Conservation (phyloP, 2,888 invertebrate species). For the Ochropleura leucogaster region DNA sequence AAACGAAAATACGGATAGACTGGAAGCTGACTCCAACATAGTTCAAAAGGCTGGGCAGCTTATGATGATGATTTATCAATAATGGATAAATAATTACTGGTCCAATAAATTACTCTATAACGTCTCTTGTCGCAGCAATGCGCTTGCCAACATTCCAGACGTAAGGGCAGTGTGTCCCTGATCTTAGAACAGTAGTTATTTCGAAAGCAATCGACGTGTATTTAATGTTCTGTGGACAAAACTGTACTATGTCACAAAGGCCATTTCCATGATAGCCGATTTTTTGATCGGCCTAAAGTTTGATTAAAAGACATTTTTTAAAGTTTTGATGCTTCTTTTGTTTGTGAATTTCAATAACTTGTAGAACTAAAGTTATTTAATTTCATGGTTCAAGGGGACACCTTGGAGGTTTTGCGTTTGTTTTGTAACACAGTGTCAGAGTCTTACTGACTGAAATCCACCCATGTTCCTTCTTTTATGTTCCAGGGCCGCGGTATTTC, state of each 20-base stretch:
- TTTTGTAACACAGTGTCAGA: no score
- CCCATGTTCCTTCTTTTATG: no score
- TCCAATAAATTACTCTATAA: constrained; percentile 1
- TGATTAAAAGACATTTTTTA: neutral
- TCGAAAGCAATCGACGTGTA: constrained; percentile 26
- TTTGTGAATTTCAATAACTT: no score
- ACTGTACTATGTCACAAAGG: neutral
- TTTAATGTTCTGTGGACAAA: constrained; percentile 1
- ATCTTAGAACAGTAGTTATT: constrained; percentile 27
- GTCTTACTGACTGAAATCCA: no score
- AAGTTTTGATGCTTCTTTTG: neutral
- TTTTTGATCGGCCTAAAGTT: neutral
- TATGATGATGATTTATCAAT: neutral
- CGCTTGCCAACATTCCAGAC: constrained; percentile 24
- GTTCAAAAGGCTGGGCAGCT: no score
- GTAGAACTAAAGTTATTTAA: no score
- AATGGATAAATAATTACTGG: constrained; percentile 4
- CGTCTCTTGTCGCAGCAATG: neutral
- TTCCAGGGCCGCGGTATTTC: no score
- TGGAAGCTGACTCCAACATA: no score
- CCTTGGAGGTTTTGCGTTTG: no score
- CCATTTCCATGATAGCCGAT: neutral
- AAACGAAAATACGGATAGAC: no score
- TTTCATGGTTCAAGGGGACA: no score
- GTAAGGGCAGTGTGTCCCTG: constrained; percentile 38